Percentiles rank a stretch among this genome's conserved stretches.
Evolutionary conservation across 2,888 invertebrate species (phyloP).

Genomic region (Linyphia triangularis): DNA sequence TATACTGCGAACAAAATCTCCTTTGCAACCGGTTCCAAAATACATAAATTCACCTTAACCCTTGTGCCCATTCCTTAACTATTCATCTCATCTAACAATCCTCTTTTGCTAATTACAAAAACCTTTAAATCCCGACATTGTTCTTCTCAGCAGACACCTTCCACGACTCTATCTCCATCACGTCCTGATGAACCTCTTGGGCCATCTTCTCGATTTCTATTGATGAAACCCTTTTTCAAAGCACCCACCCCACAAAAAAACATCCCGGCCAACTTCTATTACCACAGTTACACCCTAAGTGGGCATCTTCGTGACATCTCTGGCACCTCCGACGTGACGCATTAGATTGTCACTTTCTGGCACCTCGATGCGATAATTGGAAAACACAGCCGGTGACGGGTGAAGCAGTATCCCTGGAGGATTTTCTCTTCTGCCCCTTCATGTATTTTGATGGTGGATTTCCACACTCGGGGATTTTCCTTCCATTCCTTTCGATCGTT

Average conservation of each 20-base stretch:
- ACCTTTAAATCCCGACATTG: neutral
- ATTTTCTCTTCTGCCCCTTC: constrained; percentile 22
- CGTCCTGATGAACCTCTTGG: neutral
- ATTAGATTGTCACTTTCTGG: constrained; percentile 67
- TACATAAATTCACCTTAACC: too few species aligned
- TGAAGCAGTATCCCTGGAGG: neutral
- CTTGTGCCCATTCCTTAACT: too few species aligned
- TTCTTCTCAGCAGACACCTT: too few species aligned
- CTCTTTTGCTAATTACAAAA: neutral
- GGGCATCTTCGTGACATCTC: constrained; percentile 49
- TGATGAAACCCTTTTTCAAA: neutral
- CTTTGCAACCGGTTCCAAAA: too few species aligned
- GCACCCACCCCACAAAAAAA: too few species aligned
- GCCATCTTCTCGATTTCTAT: neutral
- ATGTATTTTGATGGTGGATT: constrained; percentile 53
- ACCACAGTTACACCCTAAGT: constrained; percentile 35
- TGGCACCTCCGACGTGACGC: constrained; percentile 62
- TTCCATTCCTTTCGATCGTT: neutral
- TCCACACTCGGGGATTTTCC: neutral
- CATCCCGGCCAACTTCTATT: constrained; percentile 39
- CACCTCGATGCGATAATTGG: constrained; percentile 61
- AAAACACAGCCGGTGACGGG: constrained; percentile 40
- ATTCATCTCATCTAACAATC: too few species aligned
- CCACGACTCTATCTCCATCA: too few species aligned
- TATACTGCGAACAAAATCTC: neutral